Conservation (phyloP, 2,797 vertebrate genomes). For the Enteromius mattozi region DNA sequence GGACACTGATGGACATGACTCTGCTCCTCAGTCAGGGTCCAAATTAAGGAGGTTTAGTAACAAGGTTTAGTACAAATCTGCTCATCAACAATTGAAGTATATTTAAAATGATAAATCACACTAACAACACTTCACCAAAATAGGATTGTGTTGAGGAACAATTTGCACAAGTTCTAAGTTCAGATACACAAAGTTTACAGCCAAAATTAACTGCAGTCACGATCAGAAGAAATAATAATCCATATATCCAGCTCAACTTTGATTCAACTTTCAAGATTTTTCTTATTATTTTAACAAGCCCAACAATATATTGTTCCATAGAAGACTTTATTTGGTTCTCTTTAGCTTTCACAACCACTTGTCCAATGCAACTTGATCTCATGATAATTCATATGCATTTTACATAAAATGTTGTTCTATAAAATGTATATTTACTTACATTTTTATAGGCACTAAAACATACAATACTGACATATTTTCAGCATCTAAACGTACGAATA, state of each 20-base stretch:
- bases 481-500: too few relatives aligned
- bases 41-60: conserved; percentile 29
- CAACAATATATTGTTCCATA: conserved; percentile 72
- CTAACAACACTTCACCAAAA: conserved; percentile 76
- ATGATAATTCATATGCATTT: too few relatives aligned
- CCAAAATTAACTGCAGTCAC: conserved; percentile 76
- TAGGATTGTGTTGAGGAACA: conserved; percentile 76
- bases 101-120: conserved; percentile 72
- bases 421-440: too few relatives aligned
- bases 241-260: conserved; percentile 64
- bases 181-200: conserved; percentile 68
- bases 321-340: conserved; percentile 74
- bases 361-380: conserved; percentile 51
- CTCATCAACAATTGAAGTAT: too few relatives aligned
- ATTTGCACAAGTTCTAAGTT: conserved; percentile 69
- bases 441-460: too few relatives aligned
- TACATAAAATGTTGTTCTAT: too few relatives aligned
- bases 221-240: conserved; percentile 74
- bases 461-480: too few relatives aligned
- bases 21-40: neutral
- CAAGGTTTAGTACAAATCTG: too few relatives aligned
- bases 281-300: conserved; percentile 81
- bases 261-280: conserved; percentile 66
- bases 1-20: neutral
- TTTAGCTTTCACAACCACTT: conserved; percentile 68